These are phyloP conservation scores for Antrozous pallidus DNA, from an alignment of 2,797 vertebrate genomes.

Conservation along the genomic window DNA sequence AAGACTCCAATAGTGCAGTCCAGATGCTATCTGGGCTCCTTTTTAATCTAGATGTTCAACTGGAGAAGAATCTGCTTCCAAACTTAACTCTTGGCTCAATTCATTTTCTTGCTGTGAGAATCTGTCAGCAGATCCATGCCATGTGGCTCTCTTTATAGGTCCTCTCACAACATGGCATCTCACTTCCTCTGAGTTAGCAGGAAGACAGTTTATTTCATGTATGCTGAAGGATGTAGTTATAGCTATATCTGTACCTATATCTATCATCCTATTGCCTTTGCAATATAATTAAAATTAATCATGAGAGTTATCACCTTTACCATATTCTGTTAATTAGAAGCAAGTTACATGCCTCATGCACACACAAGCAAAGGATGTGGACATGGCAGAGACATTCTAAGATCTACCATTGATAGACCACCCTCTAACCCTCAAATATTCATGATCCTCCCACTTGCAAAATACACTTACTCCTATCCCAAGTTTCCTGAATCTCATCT, in stretches of 20 bases:
- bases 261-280: neutral
- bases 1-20: neutral
- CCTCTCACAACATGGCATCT: neutral
- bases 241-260: neutral
- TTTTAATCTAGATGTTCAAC: neutral
- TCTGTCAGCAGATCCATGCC: neutral
- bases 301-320: neutral
- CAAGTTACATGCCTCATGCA: neutral
- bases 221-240: neutral
- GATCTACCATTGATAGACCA: neutral
- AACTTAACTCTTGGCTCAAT: neutral
- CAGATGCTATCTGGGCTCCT: neutral
- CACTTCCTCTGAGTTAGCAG: neutral
- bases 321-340: neutral
- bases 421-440: neutral
- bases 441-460: neutral
- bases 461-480: neutral
- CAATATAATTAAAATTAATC: neutral
- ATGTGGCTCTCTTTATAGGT: neutral
- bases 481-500: neutral
- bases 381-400: neutral
- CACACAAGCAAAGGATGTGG: neutral
- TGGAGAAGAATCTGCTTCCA: neutral
- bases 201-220: neutral
- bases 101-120: neutral